Percentiles rank a stretch among this genome's conserved stretches.
phyloP scores from a whole-genome alignment of 1,140 invertebrate species.

The Brachionus rubens region DNA sequence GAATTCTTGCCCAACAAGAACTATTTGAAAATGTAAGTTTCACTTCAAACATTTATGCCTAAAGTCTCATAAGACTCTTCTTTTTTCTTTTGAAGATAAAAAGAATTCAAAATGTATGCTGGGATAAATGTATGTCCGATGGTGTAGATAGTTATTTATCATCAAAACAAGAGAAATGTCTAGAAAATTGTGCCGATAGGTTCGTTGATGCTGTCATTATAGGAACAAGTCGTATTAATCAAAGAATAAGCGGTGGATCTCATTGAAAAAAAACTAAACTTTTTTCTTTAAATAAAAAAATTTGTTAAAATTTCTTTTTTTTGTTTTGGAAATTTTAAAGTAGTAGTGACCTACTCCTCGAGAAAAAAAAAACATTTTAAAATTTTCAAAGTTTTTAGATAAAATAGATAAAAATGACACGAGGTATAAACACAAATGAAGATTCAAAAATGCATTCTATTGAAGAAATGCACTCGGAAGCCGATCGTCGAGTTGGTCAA shows the following conservation, averaged over 20 bases:
- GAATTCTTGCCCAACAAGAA: conserved; percentile 30
- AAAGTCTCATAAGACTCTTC: neutral
- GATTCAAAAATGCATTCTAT: neutral
- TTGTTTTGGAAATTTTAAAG: neutral
- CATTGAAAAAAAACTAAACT: neutral
- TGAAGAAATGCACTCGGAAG: conserved; percentile 38
- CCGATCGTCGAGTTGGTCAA: conserved; percentile 25
- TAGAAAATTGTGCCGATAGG: conserved; percentile 27
- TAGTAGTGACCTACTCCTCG: neutral
- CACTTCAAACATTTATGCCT: neutral
- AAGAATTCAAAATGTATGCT: conserved; percentile 45
- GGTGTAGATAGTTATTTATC: conserved; percentile 26
- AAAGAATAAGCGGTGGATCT: conserved; percentile 30
- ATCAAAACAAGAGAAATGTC: conserved; percentile 16
- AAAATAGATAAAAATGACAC: conserved; percentile 13
- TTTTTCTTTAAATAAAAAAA: conserved; percentile 4
- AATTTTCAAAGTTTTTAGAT: neutral
- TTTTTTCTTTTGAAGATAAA: neutral
- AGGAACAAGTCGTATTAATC: conserved; percentile 31
- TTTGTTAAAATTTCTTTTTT: neutral
- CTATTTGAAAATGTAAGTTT: conserved; percentile 42
- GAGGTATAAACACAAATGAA: neutral
- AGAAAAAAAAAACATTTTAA: neutral
- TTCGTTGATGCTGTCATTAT: conserved; percentile 44
- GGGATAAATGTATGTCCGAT: conserved; percentile 44